Base-by-base conservation (phyloP, 2,113 vertebrate genomes). In the Silurus meridionalis region DNA sequence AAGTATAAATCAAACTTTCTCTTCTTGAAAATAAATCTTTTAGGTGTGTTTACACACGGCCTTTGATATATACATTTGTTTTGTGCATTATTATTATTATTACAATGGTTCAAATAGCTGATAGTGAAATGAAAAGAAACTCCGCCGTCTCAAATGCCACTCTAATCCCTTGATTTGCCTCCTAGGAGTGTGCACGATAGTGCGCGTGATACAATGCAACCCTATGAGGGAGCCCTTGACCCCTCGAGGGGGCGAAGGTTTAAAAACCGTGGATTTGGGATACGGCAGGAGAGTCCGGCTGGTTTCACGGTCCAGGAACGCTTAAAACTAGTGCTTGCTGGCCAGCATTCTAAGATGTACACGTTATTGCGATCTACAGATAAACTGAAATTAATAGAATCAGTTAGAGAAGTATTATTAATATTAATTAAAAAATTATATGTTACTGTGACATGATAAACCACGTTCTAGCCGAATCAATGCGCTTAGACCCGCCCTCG, bases 401-500 rank as follows among this genome's bases (percentile, higher is more conserved):
- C 23, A 0, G 14, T 60, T 28, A 78, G 3, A 19, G 25, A 15
- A 46, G 13, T 37, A 60, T n/a, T 55, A 10, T 19, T 8, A 60
- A 2, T 10, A 66, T 17, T 2, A 8, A 11, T 15, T 23, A 10
- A 60, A 46, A 21, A 46, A 9, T 37, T 9, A 13, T 28, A 19
- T 21, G 48, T 55, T 83, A 55, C 46, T 14, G 55, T 60, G 50
- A 66, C 84, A 85, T 37, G 37, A 17, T 57, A 66, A 66, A 86
- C 21, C 66, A 58, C 21, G 53, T 80, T 81, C 28, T 58, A 28
- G 23, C 60, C 53, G 46, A 67, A 15, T 61, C 6, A 66, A 86
- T 55, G 19, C 0, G 19, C 3, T 60, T 88, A 80, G 57, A 37
- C 90, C 92, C 91, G 80, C 94, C 95, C 86, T 88, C 15, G 9